Evolutionary conservation across 2,888 invertebrate species (phyloP).

Genomic region (Drosophila ustulata): DNA sequence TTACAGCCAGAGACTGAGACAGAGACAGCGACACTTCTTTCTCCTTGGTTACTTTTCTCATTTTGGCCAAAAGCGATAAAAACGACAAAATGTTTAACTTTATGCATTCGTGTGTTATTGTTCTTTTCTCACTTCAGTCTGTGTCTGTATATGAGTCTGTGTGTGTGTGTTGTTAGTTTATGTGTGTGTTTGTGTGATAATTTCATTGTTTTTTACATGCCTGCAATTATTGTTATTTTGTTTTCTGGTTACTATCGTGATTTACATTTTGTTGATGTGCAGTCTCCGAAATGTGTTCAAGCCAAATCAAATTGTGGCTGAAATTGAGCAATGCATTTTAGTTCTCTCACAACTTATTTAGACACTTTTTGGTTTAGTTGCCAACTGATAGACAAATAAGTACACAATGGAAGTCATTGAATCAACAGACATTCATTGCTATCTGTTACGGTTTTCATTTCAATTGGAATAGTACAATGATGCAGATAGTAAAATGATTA

Average conservation of each 20-base stretch:
- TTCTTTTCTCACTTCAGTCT: conserved; percentile 20
- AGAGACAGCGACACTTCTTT: conserved; percentile 40
- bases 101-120: conserved; percentile 59
- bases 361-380: background rate
- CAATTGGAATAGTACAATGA: too few relatives aligned
- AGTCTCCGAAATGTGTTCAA: conserved; percentile 19
- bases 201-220: conserved; percentile 42
- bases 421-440: background rate
- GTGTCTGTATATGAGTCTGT: conserved; percentile 19
- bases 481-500: too few relatives aligned
- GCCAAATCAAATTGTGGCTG: background rate
- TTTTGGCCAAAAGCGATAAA: conserved; percentile 45
- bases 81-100: conserved; percentile 57
- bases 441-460: background rate
- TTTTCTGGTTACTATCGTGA: conserved; percentile 18
- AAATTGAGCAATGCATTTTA: conserved; percentile 18
- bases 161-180: conserved; percentile 20
- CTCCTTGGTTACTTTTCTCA: conserved; percentile 17
- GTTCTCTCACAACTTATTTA: background rate
- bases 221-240: conserved; percentile 54
- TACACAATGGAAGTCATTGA: background rate
- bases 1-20: conserved; percentile 32
- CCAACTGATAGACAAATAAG: background rate
- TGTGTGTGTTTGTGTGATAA: conserved; percentile 37
- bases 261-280: conserved; percentile 31